phyloP scores from a whole-genome alignment of 2,888 invertebrate species.

The Hydrotaea diabolus region DNA sequence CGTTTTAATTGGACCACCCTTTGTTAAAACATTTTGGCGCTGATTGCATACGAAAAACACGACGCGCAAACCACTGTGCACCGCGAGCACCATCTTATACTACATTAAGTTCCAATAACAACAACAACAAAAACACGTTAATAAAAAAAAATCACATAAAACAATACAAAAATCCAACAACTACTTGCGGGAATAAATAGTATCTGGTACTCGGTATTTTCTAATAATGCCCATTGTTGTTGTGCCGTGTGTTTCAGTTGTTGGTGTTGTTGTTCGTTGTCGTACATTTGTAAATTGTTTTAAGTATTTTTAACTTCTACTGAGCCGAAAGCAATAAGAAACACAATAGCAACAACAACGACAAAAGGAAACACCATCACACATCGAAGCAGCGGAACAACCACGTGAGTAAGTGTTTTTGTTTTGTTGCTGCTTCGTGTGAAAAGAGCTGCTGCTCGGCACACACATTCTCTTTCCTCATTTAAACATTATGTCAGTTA shows the following conservation, averaged over 20 bases:
- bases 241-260: neutral
- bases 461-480: slow-evolving; percentile 8
- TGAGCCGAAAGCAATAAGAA: slow-evolving; percentile 26
- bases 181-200: neutral
- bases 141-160: slow-evolving; percentile 20
- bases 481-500: slow-evolving; percentile 36
- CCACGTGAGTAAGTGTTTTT: slow-evolving; percentile 62
- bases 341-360: slow-evolving; percentile 27
- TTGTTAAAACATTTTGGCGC: too few relatives aligned
- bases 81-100: neutral
- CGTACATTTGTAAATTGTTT: slow-evolving; percentile 26
- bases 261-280: neutral
- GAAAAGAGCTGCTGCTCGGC: neutral
- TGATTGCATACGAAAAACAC: too few relatives aligned
- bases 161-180: neutral
- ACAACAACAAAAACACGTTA: neutral
- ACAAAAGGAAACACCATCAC: slow-evolving; percentile 20
- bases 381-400: slow-evolving; percentile 37
- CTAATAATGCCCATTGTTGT: neutral
- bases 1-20: too few relatives aligned
- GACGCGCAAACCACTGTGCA: slow-evolving; percentile 15
- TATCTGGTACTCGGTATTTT: neutral
- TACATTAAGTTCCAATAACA: neutral
- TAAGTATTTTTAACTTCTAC: slow-evolving; percentile 60
- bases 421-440: neutral